Base-by-base conservation (phyloP, 2,888 invertebrate genomes). In the Cosmopolites sordidus region DNA sequence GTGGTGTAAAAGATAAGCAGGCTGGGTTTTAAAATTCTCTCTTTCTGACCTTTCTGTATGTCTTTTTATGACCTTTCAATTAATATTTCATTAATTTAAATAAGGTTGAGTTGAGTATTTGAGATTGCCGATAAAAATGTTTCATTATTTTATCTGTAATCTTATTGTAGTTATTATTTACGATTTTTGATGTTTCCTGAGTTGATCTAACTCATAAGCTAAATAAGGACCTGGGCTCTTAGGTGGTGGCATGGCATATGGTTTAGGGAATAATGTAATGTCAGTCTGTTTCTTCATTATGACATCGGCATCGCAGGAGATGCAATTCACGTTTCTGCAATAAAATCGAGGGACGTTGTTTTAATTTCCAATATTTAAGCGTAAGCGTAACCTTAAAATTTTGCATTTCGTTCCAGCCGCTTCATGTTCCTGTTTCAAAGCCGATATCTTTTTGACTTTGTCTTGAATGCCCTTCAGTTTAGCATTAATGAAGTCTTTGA, bases 261-360 rank as follows among this genome's bases (percentile, higher is more conserved):
- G 68, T 18, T 74, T 71, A 0, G 81, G 79, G 40, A 73, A 67
- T 44, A 78, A 65, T 0, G 77, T 65, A 0, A 76, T 65, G 16
- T 75, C 69, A 33, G 81, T 76, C 12, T 83, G 78, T 67, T 78
- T 80, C 16, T 75, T 73, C 88, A 89, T 89, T 2, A 86, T 80
- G 1, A 83, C 87, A 17, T 83, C 80, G 29, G 84, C 84, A 63
- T 89, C 86, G 64, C 89, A 89, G 0, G 88, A 87, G 64, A 89
- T 79, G 66, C 89, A 89, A 60, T 86, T 83, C 12, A 89, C 79
- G 60, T 87, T 82, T 62, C 84, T 86, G 54, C 45, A 64, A 59
- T 16, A 33, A 33, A 9, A 12, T 6, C 33, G 9, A 27, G 6
- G 9, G 27, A 33, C 22, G 22, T 5, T 5, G 22, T 22, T 22